phyloP scores from a whole-genome alignment of 2,113 vertebrate genomes.

The Heterotis niloticus region DNA sequence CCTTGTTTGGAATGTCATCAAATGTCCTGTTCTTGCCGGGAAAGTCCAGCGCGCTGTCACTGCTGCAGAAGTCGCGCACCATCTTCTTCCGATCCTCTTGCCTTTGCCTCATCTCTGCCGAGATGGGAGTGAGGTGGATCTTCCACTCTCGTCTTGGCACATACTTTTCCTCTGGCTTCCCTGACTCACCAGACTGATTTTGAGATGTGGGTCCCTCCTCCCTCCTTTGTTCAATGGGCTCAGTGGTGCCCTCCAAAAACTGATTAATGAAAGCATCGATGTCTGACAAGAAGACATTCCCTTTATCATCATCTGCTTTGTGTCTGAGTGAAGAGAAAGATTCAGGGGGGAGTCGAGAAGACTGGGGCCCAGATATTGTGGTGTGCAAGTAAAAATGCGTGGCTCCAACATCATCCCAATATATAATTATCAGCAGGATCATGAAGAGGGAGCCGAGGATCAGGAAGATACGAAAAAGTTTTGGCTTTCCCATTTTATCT shows the following conservation, averaged over 20 bases:
- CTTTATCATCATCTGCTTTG: conserved; percentile 21
- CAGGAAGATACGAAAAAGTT: conserved; percentile 82
- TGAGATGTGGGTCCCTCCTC: conserved; percentile 42
- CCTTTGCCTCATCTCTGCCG: conserved; percentile 65
- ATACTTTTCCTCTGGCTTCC: conserved; percentile 69
- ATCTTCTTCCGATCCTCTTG: conserved; percentile 72
- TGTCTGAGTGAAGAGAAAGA: conserved; percentile 34
- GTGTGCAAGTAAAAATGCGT: conserved; percentile 81
- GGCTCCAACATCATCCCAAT: conserved; percentile 90
- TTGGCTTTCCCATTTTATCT: conserved; percentile 82
- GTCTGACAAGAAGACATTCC: conserved; percentile 62
- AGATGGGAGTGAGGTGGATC: conserved; percentile 65
- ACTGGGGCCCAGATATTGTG: conserved; percentile 71
- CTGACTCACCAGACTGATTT: conserved; percentile 60
- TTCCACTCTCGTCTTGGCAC: conserved; percentile 85
- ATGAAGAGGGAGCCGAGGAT: conserved; percentile 83
- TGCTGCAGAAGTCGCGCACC: conserved; percentile 72
- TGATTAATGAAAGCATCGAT: conserved; percentile 82
- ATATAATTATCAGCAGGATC: conserved; percentile 92
- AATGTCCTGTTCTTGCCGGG: conserved; percentile 87
- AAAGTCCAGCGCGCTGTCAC: conserved; percentile 78
- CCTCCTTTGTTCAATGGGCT: conserved; percentile 58
- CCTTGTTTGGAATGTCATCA: conserved; percentile 93
- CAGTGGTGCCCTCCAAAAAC: conserved; percentile 68
- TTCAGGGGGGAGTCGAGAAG: conserved; percentile 49